Evolutionary conservation across 1,140 invertebrate genomes (phyloP), one percentile per base, ranked within the genome.

Genomic region (Sitobion miscanthi): DNA sequence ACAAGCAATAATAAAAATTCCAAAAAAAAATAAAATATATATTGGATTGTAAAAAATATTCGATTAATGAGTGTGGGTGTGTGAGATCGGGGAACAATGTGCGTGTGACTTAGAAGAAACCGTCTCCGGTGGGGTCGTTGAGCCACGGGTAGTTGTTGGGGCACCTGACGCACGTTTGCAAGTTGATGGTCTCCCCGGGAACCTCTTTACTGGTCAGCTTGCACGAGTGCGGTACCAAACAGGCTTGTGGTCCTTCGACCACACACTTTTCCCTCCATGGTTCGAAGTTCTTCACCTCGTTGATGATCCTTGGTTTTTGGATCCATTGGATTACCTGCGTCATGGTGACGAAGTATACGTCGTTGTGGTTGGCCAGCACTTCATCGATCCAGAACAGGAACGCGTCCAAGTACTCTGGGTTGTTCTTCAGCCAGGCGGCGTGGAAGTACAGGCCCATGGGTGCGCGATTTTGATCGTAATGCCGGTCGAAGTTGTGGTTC

Each of bases 321-420:
- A 99, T 98, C 98, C 98, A 99, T 95, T 99, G 98, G 94, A 99
- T 98, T 1, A 99, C 98, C 95, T 98, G 98, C 5, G 98, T 99
- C 97, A 99, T 99, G n/a, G 98, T 99, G 2, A 99, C 98, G 95
- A 99, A 99, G 95, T 99, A 99, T 11, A 99, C 98, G 95, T 99
- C 98, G 94, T 98, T 98, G 95, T 98, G 97, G 93, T 97, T 97
- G 93, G 97, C 96, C 54, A 99, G 95, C 87, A 98, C 97, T 96
- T 99, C 98, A 95, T 99, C 98, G 94, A 99, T 97, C 98, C 98
- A 99, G 95, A 98, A 98, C 20, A 98, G 96, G 96, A 99, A 98
- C 93, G 98, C 97, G 94, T 99, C 98, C 92, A 99, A 96, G 95
- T 97, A 99, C 95, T 99, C 98, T 57, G 98, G 98, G 94, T 99